Percentiles rank a stretch among this genome's conserved stretches.
Conservation (phyloP, 23 tunicate genomes). For the Clavelina lepadiformis region DNA sequence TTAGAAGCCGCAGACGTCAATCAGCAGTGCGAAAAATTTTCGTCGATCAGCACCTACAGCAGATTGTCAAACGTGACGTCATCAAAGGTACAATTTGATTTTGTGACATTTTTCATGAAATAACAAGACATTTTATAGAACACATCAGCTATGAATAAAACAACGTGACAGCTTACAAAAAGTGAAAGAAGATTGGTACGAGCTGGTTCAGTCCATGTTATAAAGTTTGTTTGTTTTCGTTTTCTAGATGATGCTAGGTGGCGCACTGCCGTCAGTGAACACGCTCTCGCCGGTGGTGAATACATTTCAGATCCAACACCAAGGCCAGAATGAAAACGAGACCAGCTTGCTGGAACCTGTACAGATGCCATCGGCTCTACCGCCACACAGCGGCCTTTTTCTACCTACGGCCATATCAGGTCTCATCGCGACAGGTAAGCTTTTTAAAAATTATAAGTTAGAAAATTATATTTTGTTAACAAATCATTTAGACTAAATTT, state of each 20-base stretch:
- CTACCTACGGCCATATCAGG: no score
- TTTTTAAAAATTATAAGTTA: no score
- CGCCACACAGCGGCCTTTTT: constrained; percentile 38
- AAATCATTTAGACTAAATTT: no score
- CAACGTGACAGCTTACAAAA: no score
- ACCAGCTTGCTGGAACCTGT: constrained; percentile 41
- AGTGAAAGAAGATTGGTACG: background rate
- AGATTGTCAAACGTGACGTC: constrained; percentile 34
- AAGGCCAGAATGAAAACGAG: constrained; percentile 11
- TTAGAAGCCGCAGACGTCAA: constrained; percentile 7
- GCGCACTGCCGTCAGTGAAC: constrained; percentile 80
- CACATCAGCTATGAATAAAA: no score
- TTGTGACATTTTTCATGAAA: background rate
- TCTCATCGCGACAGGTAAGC: constrained; percentile 32
- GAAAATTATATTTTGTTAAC: no score
- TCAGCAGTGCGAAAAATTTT: constrained; percentile 4
- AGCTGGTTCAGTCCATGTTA: background rate
- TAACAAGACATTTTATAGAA: background rate
- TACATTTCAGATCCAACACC: constrained; percentile 48
- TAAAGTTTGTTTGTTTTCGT: background rate
- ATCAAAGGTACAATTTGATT: constrained; percentile 42
- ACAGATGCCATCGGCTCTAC: constrained; percentile 33
- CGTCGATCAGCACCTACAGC: constrained; percentile 42
- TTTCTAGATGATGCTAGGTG: constrained; percentile 9
- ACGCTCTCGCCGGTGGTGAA: constrained; percentile 84